Conservation (phyloP, 1,140 invertebrate species). For the Ericerus pela region DNA sequence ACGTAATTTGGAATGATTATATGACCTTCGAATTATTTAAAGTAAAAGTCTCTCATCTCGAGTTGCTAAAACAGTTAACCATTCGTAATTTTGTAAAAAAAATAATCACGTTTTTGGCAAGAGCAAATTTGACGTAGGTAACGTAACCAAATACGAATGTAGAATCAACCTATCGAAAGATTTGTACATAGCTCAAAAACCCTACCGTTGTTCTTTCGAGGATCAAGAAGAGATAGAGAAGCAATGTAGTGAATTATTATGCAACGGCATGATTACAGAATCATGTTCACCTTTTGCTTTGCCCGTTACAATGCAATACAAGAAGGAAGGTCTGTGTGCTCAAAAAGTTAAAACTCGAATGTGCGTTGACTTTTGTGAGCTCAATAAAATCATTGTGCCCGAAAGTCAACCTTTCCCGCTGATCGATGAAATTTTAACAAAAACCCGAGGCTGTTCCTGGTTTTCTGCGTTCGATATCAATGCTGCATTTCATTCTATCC, state of each 20-base stretch:
- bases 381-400: slow-evolving; percentile 30
- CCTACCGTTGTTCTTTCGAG: slow-evolving; percentile 27
- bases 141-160: slow-evolving; percentile 25
- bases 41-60: slow-evolving; percentile 23
- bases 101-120: too few species aligned
- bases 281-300: slow-evolving; percentile 29
- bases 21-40: slow-evolving; percentile 22
- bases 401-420: too few species aligned
- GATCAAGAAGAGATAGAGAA: slow-evolving; percentile 30
- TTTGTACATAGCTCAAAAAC: slow-evolving; percentile 25
- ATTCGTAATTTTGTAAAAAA: slow-evolving; percentile 23
- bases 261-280: slow-evolving; percentile 28
- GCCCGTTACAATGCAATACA: slow-evolving; percentile 28
- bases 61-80: slow-evolving; percentile 21
- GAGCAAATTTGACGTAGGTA: too few species aligned
- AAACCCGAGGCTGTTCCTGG: slow-evolving; percentile 27
- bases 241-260: too few species aligned
- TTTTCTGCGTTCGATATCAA: slow-evolving; percentile 27
- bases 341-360: too few species aligned
- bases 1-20: neutral
- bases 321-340: slow-evolving; percentile 28
- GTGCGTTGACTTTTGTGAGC: too few species aligned
- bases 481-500: slow-evolving; percentile 31
- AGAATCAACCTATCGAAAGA: slow-evolving; percentile 24
- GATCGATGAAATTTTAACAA: slow-evolving; percentile 27